Evolutionary conservation across 2,888 invertebrate species (phyloP).

Genomic region (Noctua pronuba): DNA sequence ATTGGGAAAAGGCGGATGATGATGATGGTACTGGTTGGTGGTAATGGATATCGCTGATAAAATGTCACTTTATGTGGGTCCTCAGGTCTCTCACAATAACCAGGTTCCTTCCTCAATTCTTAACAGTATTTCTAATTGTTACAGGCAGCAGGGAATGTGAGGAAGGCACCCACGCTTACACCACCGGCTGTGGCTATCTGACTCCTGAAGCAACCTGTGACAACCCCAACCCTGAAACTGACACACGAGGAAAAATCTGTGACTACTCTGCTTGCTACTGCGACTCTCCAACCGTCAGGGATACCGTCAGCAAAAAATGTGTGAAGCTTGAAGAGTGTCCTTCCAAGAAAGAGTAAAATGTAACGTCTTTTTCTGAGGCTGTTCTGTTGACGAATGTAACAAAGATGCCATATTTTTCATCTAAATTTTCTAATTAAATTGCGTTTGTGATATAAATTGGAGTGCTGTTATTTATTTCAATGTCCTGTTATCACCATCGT

Average conservation of each 20-base stretch:
- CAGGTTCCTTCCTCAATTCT: neutral
- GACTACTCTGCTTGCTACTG: constrained; percentile 77
- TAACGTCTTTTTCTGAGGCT: neutral
- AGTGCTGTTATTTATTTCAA: constrained; percentile 5
- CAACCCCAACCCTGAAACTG: constrained; percentile 70
- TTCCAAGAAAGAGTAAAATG: constrained; percentile 59
- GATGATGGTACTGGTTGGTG: neutral
- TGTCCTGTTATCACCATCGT: neutral
- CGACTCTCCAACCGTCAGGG: constrained; percentile 75
- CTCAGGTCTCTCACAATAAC: neutral
- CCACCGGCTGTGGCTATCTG: constrained; percentile 70
- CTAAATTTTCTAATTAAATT: neutral
- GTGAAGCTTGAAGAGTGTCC: constrained; percentile 76
- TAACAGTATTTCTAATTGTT: neutral
- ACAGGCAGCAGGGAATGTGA: constrained; percentile 70
- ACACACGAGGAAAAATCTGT: neutral
- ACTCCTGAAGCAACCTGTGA: constrained; percentile 79
- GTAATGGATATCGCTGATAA: neutral
- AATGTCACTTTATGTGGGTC: neutral
- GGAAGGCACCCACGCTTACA: constrained; percentile 73
- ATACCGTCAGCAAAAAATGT: constrained; percentile 72
- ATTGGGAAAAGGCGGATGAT: too few species aligned
- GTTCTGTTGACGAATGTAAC: neutral
- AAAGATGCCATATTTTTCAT: neutral
- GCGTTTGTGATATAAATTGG: neutral